Conservation (phyloP, 1,140 invertebrate species). For the Piezodorus guildinii region DNA sequence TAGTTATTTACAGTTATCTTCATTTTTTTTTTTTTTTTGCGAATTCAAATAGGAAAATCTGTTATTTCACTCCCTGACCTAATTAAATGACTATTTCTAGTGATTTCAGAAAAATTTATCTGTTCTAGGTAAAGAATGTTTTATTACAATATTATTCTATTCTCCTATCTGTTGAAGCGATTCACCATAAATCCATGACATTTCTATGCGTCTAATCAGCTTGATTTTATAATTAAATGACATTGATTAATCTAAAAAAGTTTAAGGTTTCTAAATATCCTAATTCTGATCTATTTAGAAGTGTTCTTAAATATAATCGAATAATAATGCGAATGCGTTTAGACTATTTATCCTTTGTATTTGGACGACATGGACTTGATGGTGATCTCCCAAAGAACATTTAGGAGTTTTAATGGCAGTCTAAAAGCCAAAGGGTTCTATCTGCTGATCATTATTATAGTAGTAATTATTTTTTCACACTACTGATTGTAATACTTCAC, state of each 20-base stretch:
- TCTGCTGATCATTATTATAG: constrained; percentile 15
- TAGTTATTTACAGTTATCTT: constrained; percentile 24
- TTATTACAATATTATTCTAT: constrained; percentile 20
- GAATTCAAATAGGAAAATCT: constrained; percentile 21
- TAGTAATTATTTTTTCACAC: constrained; percentile 19
- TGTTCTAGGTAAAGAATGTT: constrained; percentile 19
- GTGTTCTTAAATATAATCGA: constrained; percentile 3
- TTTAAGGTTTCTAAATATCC: constrained; percentile 3
- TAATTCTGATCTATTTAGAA: constrained; percentile 1
- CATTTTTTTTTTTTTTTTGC: constrained; percentile 19
- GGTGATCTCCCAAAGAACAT: constrained; percentile 20
- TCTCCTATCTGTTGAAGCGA: constrained; percentile 23
- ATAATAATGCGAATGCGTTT: constrained; percentile 11
- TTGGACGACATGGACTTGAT: constrained; percentile 17
- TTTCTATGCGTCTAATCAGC: constrained; percentile 10
- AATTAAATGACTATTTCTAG: constrained; percentile 23
- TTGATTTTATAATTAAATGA: constrained; percentile 12
- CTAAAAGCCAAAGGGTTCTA: constrained; percentile 23
- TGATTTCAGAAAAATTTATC: constrained; percentile 24
- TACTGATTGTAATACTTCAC: constrained; percentile 21
- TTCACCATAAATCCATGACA: constrained; percentile 23
- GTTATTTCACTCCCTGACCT: not conserved
- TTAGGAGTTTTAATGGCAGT: constrained; percentile 21
- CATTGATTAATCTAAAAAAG: not conserved
- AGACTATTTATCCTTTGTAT: constrained; percentile 1